phyloP scores from a whole-genome alignment of 2,888 invertebrate species.

The Latrodectus hesperus region DNA sequence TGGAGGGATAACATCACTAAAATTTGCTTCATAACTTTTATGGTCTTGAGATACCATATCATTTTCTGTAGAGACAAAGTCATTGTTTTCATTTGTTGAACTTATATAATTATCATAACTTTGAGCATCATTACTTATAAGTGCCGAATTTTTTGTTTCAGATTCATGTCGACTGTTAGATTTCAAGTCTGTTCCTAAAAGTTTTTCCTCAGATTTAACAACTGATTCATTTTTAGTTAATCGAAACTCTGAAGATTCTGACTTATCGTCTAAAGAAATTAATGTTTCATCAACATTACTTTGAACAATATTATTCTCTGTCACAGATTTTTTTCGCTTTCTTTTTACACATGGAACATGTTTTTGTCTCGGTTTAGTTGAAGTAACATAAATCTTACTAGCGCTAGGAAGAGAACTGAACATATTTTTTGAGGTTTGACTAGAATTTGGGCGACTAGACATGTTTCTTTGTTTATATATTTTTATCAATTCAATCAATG shows the following conservation, averaged over 20 bases:
- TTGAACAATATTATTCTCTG: background rate
- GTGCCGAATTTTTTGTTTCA: too few relatives aligned
- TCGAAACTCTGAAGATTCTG: background rate
- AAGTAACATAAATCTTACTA: conserved; percentile 54
- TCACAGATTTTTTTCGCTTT: conserved; percentile 20
- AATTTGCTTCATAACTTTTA: too few relatives aligned
- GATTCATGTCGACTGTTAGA: too few relatives aligned
- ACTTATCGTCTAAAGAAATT: conserved; percentile 11
- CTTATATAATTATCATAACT: too few relatives aligned
- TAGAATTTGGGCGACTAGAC: conserved; percentile 1
- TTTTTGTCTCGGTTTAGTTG: conserved; percentile 41
- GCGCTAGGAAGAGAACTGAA: conserved; percentile 65
- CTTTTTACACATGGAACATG: conserved; percentile 22
- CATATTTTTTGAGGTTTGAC: conserved; percentile 29
- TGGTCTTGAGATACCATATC: too few relatives aligned
- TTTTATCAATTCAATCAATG: conserved; percentile 13
- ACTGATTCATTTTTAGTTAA: background rate
- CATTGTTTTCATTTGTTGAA: background rate
- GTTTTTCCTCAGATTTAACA: too few relatives aligned
- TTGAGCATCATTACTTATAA: background rate
- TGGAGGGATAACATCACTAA: too few relatives aligned
- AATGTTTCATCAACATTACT: conserved; percentile 27
- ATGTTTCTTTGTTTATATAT: background rate
- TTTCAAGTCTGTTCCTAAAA: too few relatives aligned
- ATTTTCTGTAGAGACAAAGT: background rate